Evolutionary conservation across 2,797 vertebrate genomes (phyloP).

Genomic region (Danio tinwini): DNA sequence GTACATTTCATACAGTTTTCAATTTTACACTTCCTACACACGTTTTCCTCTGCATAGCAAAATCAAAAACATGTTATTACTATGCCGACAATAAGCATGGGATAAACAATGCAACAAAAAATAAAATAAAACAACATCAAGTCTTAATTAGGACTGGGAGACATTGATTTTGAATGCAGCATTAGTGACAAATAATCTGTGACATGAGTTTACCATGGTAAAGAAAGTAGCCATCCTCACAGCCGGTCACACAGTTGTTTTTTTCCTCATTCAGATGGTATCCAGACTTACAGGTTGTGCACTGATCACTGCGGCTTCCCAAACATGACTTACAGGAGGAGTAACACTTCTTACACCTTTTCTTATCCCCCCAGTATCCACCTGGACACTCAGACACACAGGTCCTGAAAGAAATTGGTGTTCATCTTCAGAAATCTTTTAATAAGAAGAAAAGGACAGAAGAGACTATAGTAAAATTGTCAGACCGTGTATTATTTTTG

Average conservation of each 20-base stretch:
- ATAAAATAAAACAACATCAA: too few relatives aligned
- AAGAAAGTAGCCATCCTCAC: conserved; percentile 87
- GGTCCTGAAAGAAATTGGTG: conserved; percentile 57
- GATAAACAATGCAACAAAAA: too few relatives aligned
- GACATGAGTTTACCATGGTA: conserved; percentile 70
- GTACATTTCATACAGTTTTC: conserved; percentile 90
- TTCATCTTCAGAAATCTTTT: not conserved
- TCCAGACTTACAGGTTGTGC: conserved; percentile 87
- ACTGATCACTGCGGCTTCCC: conserved; percentile 92
- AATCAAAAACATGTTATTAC: not conserved
- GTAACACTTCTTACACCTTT: conserved; percentile 89
- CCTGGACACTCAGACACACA: conserved; percentile 73
- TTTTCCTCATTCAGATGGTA: conserved; percentile 88
- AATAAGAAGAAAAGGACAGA: not conserved
- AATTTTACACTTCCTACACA: conserved; percentile 88
- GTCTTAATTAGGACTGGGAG: not conserved
- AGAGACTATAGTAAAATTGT: not conserved
- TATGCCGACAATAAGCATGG: too few relatives aligned
- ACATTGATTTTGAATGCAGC: not conserved
- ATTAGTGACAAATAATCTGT: not conserved
- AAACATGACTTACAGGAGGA: conserved; percentile 89
- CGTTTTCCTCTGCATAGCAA: conserved; percentile 80
- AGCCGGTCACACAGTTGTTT: conserved; percentile 84
- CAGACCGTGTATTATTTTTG: conserved; percentile 93
- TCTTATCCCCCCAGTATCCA: conserved; percentile 78